Percentiles rank a stretch among this genome's conserved stretches.
Evolutionary conservation across 2,888 invertebrate genomes (phyloP).

Genomic region (Cyclophora punctaria): DNA sequence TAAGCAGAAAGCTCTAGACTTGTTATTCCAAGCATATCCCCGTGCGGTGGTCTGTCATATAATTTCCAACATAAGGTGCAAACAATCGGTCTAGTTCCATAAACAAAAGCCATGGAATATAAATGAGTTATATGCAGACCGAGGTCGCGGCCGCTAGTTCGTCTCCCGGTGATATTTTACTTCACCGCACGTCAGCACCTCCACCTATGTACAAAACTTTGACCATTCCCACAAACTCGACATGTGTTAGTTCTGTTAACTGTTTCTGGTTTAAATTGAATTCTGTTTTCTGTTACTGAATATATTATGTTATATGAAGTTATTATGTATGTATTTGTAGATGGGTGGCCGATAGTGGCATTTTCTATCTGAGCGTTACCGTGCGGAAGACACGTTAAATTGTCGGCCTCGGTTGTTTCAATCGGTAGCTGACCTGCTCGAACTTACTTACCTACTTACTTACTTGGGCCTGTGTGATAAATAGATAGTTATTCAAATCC

Average conservation of each 20-base stretch:
- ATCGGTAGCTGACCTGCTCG: too few species aligned
- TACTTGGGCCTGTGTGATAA: too few species aligned
- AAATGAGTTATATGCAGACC: slow-evolving; percentile 28
- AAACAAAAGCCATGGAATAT: slow-evolving; percentile 28
- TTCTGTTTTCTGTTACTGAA: slow-evolving; percentile 4
- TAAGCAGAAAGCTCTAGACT: neutral
- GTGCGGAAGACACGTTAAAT: too few species aligned
- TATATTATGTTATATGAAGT: too few species aligned
- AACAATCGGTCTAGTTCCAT: slow-evolving; percentile 21
- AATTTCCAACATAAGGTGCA: slow-evolving; percentile 10
- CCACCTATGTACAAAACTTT: slow-evolving; percentile 25
- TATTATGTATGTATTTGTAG: too few species aligned
- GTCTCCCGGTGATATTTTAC: neutral
- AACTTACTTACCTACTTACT: too few species aligned
- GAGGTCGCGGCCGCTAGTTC: slow-evolving; percentile 28
- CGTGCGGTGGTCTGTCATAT: slow-evolving; percentile 16
- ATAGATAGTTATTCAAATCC: too few species aligned
- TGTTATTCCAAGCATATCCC: slow-evolving; percentile 13
- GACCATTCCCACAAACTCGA: slow-evolving; percentile 27
- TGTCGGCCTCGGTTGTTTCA: too few species aligned
- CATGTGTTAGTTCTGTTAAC: slow-evolving; percentile 11
- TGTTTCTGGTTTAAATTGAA: slow-evolving; percentile 24
- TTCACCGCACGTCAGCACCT: slow-evolving; percentile 6
- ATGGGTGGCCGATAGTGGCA: too few species aligned
- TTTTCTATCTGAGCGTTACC: too few species aligned